These are phyloP conservation scores for Brachionus angularis DNA, from an alignment of 1,140 invertebrate genomes.

Conservation along the genomic window DNA sequence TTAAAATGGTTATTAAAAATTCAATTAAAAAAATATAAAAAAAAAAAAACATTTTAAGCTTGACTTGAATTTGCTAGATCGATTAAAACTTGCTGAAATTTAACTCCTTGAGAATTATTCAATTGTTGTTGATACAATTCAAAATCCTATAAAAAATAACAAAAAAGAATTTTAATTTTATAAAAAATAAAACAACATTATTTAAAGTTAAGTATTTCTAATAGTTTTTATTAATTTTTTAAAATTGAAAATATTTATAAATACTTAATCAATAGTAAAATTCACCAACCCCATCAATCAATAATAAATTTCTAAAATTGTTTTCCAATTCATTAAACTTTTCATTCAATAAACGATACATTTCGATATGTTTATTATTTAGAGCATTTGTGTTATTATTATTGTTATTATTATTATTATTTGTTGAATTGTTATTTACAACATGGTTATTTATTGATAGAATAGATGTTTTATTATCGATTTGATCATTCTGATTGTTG, in stretches of 20 bases:
- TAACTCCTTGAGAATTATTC: constrained; percentile 3
- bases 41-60: constrained; percentile 2
- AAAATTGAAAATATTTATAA: background rate
- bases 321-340: constrained; percentile 43
- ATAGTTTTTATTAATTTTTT: background rate
- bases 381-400: background rate
- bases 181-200: too few relatives aligned
- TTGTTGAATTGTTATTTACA: background rate
- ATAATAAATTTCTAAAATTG: constrained; percentile 31
- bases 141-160: constrained; percentile 31
- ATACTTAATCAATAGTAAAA: background rate
- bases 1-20: too few relatives aligned
- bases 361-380: constrained; percentile 28
- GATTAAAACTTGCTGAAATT: background rate
- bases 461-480: background rate
- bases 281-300: constrained; percentile 36
- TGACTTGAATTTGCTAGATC: constrained; percentile 18
- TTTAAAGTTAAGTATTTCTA: too few relatives aligned
- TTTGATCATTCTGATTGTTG: constrained; percentile 3
- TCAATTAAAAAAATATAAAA: too few relatives aligned
- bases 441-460: too few relatives aligned
- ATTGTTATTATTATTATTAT: background rate
- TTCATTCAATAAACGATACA: constrained; percentile 9
- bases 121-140: constrained; percentile 23
- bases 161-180: background rate